Conservation (phyloP, 1,140 invertebrate species). For the Drosophila lacertosa region DNA sequence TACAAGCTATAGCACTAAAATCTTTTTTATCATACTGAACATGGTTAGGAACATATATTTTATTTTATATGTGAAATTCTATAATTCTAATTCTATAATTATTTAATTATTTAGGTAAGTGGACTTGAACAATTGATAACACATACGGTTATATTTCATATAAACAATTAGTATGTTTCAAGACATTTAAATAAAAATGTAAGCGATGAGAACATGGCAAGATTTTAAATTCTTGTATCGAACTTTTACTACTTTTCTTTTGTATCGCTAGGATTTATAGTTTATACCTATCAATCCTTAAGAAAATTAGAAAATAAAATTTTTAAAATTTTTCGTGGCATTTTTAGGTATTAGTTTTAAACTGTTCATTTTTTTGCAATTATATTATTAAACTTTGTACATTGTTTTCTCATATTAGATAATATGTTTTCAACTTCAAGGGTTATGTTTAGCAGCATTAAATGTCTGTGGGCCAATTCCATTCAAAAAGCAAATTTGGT, state of each 20-base stretch:
- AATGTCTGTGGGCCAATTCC: neutral
- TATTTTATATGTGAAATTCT: no score
- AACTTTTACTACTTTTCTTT: neutral
- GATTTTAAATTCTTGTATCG: no score
- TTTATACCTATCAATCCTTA: neutral
- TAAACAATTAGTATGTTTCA: no score
- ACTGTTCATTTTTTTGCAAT: neutral
- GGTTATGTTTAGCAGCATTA: neutral
- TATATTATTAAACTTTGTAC: neutral
- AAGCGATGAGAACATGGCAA: no score
- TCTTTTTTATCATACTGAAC: no score
- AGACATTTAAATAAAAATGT: no score
- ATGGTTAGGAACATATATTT: no score
- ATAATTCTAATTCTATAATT: no score
- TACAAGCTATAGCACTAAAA: no score
- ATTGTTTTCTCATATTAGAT: neutral
- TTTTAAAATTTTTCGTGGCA: neutral
- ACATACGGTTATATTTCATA: no score
- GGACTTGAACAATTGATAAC: no score
- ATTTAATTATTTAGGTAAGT: no score
- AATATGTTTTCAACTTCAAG: conserved; percentile 9
- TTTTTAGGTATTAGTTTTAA: neutral
- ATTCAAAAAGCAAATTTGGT: neutral
- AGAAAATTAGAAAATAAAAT: neutral
- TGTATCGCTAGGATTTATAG: neutral